Base-by-base conservation (phyloP, 2,888 invertebrate genomes). In the Meta bourneti region DNA sequence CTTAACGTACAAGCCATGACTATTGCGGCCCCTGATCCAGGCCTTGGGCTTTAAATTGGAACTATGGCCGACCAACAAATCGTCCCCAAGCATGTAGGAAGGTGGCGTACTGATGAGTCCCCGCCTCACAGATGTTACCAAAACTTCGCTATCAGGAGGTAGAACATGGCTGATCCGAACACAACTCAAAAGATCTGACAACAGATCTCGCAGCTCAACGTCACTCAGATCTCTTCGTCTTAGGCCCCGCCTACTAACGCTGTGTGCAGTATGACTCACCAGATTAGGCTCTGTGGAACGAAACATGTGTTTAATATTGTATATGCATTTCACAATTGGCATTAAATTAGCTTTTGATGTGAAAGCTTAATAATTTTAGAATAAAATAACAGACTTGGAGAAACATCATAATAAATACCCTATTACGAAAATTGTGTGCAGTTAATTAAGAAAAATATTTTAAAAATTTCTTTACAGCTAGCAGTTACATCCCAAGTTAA, bases 181-280 rank as follows among this genome's bases (percentile, higher is more conserved):
- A 93, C 97, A 96, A 13, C 98, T 97, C 94, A 98, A 95, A 87
- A 99, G 96, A 94, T 98, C 97, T 2, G 97, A 97, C 84, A 98
- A 96, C 94, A 98, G 97, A 95, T 98, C 98, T 13, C 98, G 96
- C 93, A 98, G 95, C 94, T 98, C 98, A 82, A 97, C 97, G 95
- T 98, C 98, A 94, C 97, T 97, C 93, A 96, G 94, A 94, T 98
- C 98, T 91, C 97, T 96, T 94, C 97, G 97, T 95, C 97, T 97
- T 2, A 97, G 96, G 16, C 97, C 98, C 95, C 98, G 97, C 75
- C 98, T 96, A 16, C 97, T 96, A 92, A 98, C 98, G 70, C 98
- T 97, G 95, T 98, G 98, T n/a, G 98, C 97, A 9, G 98, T 98
- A 95, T 98, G 98, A 95, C 97, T 98, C 93, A 98, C 96, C 86